A percentile compares a stretch with the other conserved stretches of the same genome.
Evolutionary conservation across 2,888 invertebrate genomes (phyloP).

Genomic region (Drosophila quinaria): DNA sequence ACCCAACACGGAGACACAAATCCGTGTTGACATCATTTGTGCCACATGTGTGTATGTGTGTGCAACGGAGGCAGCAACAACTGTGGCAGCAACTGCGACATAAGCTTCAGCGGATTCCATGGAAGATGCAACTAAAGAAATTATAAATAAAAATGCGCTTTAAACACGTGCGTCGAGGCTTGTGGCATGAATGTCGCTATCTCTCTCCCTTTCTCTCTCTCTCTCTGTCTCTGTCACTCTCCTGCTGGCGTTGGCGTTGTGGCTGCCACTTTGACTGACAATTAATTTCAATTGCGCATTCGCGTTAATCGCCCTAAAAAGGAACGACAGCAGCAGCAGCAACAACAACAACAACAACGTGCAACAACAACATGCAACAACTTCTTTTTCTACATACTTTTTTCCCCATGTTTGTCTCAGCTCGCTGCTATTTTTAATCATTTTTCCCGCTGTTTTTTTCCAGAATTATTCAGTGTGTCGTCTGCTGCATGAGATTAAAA

Average conservation of each 20-base stretch:
- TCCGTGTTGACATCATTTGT: slow-evolving; percentile 75
- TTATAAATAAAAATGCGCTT: slow-evolving; percentile 70
- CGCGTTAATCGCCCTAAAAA: slow-evolving; percentile 76
- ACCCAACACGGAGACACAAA: slow-evolving; percentile 43
- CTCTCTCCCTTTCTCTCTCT: background rate
- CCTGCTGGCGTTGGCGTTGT: slow-evolving; percentile 38
- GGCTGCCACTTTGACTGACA: slow-evolving; percentile 76
- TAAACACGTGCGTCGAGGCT: slow-evolving; percentile 67
- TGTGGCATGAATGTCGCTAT: slow-evolving; percentile 17
- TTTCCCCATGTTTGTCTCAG: slow-evolving; percentile 11
- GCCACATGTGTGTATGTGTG: slow-evolving; percentile 62
- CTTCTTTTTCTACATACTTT: slow-evolving; percentile 4
- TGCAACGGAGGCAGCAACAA: slow-evolving; percentile 12
- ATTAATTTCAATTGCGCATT: slow-evolving; percentile 81
- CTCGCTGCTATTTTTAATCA: slow-evolving; percentile 62
- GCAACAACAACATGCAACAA: slow-evolving; percentile 34
- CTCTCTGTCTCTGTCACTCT: background rate
- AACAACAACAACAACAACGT: slow-evolving; percentile 23
- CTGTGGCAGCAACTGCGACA: slow-evolving; percentile 33
- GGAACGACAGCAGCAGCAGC: slow-evolving; percentile 31
- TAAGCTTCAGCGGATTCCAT: slow-evolving; percentile 47
- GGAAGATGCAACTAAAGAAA: slow-evolving; percentile 50
- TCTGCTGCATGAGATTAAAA: slow-evolving; percentile 70
- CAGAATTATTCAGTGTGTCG: slow-evolving; percentile 58
- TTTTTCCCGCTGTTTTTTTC: slow-evolving; percentile 41